Evolutionary conservation across 2,113 vertebrate species (phyloP), one percentile per base, ranked within the genome.

Genomic region (Pelmatolapia mariae): DNA sequence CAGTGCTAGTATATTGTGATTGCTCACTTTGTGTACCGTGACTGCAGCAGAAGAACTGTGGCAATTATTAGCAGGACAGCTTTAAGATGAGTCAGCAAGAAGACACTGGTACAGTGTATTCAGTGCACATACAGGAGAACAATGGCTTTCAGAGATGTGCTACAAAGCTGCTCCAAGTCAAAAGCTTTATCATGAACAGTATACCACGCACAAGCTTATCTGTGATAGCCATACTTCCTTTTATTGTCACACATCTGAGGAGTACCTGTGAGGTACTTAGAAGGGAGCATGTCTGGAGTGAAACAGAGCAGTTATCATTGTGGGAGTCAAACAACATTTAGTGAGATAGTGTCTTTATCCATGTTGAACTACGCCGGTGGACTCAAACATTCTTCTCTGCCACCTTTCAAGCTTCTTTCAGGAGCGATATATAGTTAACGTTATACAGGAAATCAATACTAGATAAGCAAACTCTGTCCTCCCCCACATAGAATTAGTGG

Each of bases 81-180:
- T 47, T 89, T 85, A 38, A 82, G 71, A 82, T 87, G 88, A 90
- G 79, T 91, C 86, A 89, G 86, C 82, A 29, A n/a, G 82, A 82
- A 68, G 57, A 54, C 33, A 80, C 47, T 18, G 15, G 73, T 81
- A 84, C 78, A 38, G 24, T 63, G 45, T 54, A 82, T 83, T 86
- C 63, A 86, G 76, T 87, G 19, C 79, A 82, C 79, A 86, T 81
- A 73, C 22, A 24, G 84, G 53, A 45, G 43, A 76, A 47, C 43
- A 76, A 47, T 3, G 24, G 6, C 71, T 29, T 29, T 19, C 10
- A 11, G 43, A 47, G 43, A 31, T 47, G 71, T 45, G 24, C 53
- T 47, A 22, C 54, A 13, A 90, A 57, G 45, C 36, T 47, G 54
- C 71, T 78, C 43, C 11, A 10, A 63, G 13, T 80, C 82, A 45